These are phyloP conservation scores for Asteroscopus sphinx DNA, from an alignment of 2,888 invertebrate genomes.

Conservation along the genomic window DNA sequence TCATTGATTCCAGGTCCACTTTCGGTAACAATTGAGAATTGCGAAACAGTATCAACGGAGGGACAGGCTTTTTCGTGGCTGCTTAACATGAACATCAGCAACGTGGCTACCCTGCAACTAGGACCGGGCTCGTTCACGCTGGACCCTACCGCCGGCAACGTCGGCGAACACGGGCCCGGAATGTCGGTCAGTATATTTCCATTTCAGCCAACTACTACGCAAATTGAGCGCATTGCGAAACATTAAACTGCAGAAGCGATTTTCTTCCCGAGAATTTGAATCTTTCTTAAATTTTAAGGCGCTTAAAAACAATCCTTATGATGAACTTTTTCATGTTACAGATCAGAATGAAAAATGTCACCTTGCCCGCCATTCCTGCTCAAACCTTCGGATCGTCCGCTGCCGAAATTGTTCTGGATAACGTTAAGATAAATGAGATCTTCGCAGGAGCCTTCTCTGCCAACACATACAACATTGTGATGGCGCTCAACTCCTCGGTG, in stretches of 20 bases:
- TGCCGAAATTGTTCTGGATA: constrained; percentile 89
- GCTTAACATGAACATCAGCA: constrained; percentile 89
- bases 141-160: constrained; percentile 89
- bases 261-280: too few relatives aligned
- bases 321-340: constrained; percentile 70
- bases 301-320: neutral
- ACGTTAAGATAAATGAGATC: constrained; percentile 87
- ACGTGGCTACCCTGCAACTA: constrained; percentile 89
- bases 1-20: constrained; percentile 89
- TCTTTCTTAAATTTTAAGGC: neutral
- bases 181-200: constrained; percentile 81
- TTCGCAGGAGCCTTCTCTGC: constrained; percentile 92
- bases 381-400: constrained; percentile 91
- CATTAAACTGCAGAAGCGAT: constrained; percentile 37
- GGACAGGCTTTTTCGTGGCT: constrained; percentile 92
- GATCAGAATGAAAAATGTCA: constrained; percentile 91
- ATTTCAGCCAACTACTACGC: constrained; percentile 26
- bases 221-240: constrained; percentile 38
- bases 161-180: constrained; percentile 91
- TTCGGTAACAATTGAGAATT: constrained; percentile 90
- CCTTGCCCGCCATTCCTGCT: constrained; percentile 89
- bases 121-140: constrained; percentile 91
- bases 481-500: constrained; percentile 91
- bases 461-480: constrained; percentile 91
- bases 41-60: constrained; percentile 90